These are phyloP conservation scores for Scaptomyza montana DNA, from an alignment of 1,140 invertebrate genomes.

Conservation along the genomic window DNA sequence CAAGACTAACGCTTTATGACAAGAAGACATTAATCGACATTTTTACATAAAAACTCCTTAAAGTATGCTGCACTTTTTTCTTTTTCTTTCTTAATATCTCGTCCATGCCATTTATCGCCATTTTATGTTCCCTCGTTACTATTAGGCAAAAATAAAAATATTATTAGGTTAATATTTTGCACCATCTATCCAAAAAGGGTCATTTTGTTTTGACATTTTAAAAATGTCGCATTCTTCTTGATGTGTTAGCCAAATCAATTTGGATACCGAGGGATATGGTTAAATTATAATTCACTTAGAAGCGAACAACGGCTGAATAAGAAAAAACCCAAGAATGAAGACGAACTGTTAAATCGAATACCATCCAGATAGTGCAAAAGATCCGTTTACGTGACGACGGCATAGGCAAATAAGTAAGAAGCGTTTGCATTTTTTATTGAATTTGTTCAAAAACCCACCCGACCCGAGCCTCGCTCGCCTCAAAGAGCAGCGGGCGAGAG, in stretches of 20 bases:
- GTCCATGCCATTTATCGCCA: too few relatives aligned
- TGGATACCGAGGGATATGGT: background rate
- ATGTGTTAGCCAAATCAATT: constrained; percentile 23
- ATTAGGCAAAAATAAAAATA: too few relatives aligned
- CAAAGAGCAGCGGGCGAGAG: constrained; percentile 1
- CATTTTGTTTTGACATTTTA: too few relatives aligned
- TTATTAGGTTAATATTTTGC: too few relatives aligned
- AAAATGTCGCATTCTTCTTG: background rate
- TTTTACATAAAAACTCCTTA: too few relatives aligned
- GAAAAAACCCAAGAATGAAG: constrained; percentile 11
- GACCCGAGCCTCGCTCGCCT: too few relatives aligned
- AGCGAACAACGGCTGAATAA: constrained; percentile 13
- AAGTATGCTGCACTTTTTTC: too few relatives aligned
- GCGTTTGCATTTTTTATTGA: constrained; percentile 71
- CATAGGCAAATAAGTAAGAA: constrained; percentile 69
- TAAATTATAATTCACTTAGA: constrained; percentile 56
- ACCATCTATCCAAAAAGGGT: too few relatives aligned
- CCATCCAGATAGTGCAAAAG: constrained; percentile 66
- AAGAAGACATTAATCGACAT: too few relatives aligned
- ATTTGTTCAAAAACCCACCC: constrained; percentile 38
- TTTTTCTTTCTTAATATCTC: too few relatives aligned
- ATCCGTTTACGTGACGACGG: constrained; percentile 72
- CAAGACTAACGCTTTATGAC: background rate
- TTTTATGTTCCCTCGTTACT: too few relatives aligned
- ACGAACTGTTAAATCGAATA: constrained; percentile 56